Base-by-base conservation (phyloP, 2,888 invertebrate species). In the Clistopyga incitator region DNA sequence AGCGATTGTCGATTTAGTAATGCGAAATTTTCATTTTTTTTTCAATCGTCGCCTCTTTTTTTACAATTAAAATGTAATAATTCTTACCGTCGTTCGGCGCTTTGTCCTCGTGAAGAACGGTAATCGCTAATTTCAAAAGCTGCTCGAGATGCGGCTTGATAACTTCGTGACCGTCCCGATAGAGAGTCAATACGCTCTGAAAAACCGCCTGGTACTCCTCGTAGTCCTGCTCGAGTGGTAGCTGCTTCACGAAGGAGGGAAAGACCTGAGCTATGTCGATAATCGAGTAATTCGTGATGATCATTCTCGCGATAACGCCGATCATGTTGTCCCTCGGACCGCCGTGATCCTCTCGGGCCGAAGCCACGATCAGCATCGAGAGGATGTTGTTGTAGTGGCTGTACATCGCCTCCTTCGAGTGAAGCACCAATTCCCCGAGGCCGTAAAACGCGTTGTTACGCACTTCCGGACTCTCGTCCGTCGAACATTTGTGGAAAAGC, bases 401-500 rank as follows among this genome's bases (percentile, higher is more conserved):
- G 88, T 59, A 61, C 81, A 96, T 93, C 81, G 94, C 94, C 65
- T 95, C 95, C 91, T 95, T 96, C 70, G 96, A 95, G 91, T 96
- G 94, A 15, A 96, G 92, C 59, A 95, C 95, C 89, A 97, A 94
- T 90, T 97, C 96, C 3, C 97, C 97, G 67, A 97, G 93, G 20
- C 96, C 97, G 91, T 95, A 97, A 65, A 96, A 95, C 0, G 96
- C 94, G 93, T 97, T 97, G 90, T 97, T 97, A 74, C 97, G 94
- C 0, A 97, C 96, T 92, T 96, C 96, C 68, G 95, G 95, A 87
- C 95, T 95, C 0, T 94, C 90, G 92, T 97, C 97, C 74, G 94
- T 93, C 1, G 95, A 93, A 67, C 95, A 95, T 71, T 93, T 94
- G 79, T 96, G 93, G 90, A 97, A 95, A 11, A 96, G 90, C 2